Conservation (phyloP, 2,797 vertebrate genomes). For the Galagoides demidoff region DNA sequence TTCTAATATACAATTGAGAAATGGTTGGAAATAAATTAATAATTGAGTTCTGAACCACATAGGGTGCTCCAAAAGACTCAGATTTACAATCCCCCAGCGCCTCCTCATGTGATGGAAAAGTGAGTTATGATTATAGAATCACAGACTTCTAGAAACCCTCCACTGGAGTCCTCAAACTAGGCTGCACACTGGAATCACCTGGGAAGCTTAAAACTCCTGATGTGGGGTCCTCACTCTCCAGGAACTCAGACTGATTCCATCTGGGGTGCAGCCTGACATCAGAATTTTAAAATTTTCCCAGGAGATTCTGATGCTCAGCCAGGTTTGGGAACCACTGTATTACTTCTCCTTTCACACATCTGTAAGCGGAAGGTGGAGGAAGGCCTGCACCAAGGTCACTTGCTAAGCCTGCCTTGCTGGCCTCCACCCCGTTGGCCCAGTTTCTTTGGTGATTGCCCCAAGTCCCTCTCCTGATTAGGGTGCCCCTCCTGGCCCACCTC, state of each 20-base stretch:
- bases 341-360: neutral
- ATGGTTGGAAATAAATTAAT: neutral
- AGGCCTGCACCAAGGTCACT: neutral
- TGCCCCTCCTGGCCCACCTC: neutral
- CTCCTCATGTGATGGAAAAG: neutral
- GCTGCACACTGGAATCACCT: neutral
- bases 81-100: too few relatives aligned
- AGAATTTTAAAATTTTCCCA: neutral
- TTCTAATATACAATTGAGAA: neutral
- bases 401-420: neutral
- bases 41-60: neutral
- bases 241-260: neutral
- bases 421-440: neutral
- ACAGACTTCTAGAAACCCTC: neutral
- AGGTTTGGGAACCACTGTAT: neutral
- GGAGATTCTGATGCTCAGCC: neutral
- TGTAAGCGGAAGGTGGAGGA: neutral
- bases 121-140: neutral
- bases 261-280: neutral
- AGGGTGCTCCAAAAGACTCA: neutral
- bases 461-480: neutral
- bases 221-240: accelerated
- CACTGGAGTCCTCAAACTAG: neutral
- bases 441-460: neutral
- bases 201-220: neutral